Conservation (phyloP, 2,888 invertebrate genomes). For the Halictus ligatus region DNA sequence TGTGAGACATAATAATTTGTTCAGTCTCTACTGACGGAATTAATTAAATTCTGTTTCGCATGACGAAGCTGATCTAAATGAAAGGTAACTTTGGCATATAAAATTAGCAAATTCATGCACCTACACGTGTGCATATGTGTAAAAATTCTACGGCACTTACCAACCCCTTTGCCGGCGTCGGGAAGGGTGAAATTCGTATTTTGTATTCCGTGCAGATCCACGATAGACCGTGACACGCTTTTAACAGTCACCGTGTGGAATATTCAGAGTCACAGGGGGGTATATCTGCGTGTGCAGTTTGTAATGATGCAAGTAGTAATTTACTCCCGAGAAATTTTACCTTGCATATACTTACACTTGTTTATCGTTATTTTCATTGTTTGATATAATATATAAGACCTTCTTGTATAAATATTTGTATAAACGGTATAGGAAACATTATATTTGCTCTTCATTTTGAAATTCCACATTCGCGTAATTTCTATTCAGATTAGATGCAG, state of each 20-base stretch:
- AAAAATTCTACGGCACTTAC: constrained; percentile 25
- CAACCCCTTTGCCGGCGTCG: constrained; percentile 23
- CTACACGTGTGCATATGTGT: not conserved
- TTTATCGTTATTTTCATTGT: not conserved
- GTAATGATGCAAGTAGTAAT: constrained; percentile 27
- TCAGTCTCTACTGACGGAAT: not conserved
- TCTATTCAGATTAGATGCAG: not conserved
- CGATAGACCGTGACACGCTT: constrained; percentile 44
- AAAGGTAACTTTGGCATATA: not conserved
- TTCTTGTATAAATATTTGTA: not conserved
- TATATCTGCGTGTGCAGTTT: constrained; percentile 20
- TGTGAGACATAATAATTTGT: not conserved
- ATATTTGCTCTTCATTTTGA: not conserved
- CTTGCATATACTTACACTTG: not conserved
- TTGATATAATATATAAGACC: not conserved
- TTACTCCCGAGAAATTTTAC: not conserved
- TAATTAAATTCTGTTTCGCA: not conserved
- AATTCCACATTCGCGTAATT: not conserved
- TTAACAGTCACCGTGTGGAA: constrained; percentile 40
- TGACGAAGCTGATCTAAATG: not conserved
- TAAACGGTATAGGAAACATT: not conserved
- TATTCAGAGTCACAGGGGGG: constrained; percentile 4
- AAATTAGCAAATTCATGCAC: not conserved
- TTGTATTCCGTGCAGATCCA: constrained; percentile 51
- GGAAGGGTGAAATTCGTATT: constrained; percentile 54